Conservation (phyloP, 2,797 vertebrate species). For the Arnoldichthys spilopterus region DNA sequence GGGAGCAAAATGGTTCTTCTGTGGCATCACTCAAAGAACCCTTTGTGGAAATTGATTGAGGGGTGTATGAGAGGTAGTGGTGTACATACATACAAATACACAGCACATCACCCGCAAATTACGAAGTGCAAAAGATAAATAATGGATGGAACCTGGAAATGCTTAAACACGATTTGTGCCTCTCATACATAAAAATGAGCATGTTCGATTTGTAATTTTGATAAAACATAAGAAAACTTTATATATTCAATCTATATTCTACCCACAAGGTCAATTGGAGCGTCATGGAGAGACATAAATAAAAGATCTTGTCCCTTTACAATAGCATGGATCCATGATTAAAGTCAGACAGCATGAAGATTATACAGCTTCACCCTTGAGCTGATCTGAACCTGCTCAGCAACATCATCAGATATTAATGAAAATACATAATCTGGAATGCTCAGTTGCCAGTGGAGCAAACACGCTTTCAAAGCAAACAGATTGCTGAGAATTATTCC, state of each 20-base stretch:
- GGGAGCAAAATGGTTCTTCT: too few relatives aligned
- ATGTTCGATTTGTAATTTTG: constrained; percentile 13
- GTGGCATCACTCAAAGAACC: too few relatives aligned
- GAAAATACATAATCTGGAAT: constrained; percentile 40
- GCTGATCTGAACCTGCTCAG: constrained; percentile 30
- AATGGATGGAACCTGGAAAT: constrained; percentile 55
- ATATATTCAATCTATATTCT: too few relatives aligned
- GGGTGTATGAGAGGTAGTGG: too few relatives aligned
- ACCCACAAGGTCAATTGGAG: constrained; percentile 13
- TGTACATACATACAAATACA: too few relatives aligned
- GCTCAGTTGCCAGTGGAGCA: constrained; percentile 32
- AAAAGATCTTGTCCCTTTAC: constrained; percentile 11
- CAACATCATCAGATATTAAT: constrained; percentile 54
- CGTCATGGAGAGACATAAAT: background rate
- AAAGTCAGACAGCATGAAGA: constrained; percentile 35
- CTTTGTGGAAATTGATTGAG: too few relatives aligned
- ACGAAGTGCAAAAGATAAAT: constrained; percentile 5
- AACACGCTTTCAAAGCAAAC: constrained; percentile 34
- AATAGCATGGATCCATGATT: constrained; percentile 29
- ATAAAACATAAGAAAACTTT: constrained; percentile 23
- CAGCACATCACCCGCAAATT: too few relatives aligned
- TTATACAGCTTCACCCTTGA: constrained; percentile 22
- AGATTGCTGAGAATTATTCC: constrained; percentile 24
- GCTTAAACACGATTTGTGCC: background rate
- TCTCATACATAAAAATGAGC: constrained; percentile 23